Evolutionary conservation across 2,888 invertebrate species (phyloP).

Genomic region (Drosophila multiciliata): DNA sequence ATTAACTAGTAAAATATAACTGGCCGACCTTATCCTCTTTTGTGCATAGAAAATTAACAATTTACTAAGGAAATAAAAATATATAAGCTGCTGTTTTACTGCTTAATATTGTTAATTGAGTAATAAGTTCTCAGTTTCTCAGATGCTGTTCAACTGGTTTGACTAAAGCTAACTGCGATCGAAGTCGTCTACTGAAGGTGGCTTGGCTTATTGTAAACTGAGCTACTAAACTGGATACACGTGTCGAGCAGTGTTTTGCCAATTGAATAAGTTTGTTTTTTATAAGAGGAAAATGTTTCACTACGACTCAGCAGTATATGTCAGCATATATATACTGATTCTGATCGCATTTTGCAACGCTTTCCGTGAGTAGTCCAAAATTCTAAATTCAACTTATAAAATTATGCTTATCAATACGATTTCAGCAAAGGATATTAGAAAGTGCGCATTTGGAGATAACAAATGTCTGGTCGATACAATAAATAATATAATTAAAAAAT

Average conservation of each 20-base stretch:
- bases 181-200: not conserved
- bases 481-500: slow-evolving; percentile 44
- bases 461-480: slow-evolving; percentile 43
- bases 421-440: slow-evolving; percentile 46
- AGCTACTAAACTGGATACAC: slow-evolving; percentile 1
- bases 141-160: slow-evolving; percentile 22
- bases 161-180: not conserved
- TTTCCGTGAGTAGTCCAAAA: slow-evolving; percentile 12
- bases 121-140: not conserved
- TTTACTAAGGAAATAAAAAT: not conserved
- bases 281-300: not conserved
- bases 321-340: not conserved
- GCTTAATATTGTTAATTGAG: not conserved
- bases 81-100: not conserved
- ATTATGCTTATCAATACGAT: not conserved
- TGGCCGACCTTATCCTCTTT: not conserved
- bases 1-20: not conserved
- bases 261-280: not conserved
- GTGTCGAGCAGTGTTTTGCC: not conserved
- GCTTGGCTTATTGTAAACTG: not conserved
- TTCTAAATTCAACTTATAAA: not conserved
- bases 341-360: slow-evolving; percentile 1
- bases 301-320: not conserved
- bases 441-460: slow-evolving; percentile 48
- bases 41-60: not conserved